These are phyloP conservation scores for Acinonyx jubatus DNA, from an alignment of 2,113 vertebrate species.

Conservation along the genomic window DNA sequence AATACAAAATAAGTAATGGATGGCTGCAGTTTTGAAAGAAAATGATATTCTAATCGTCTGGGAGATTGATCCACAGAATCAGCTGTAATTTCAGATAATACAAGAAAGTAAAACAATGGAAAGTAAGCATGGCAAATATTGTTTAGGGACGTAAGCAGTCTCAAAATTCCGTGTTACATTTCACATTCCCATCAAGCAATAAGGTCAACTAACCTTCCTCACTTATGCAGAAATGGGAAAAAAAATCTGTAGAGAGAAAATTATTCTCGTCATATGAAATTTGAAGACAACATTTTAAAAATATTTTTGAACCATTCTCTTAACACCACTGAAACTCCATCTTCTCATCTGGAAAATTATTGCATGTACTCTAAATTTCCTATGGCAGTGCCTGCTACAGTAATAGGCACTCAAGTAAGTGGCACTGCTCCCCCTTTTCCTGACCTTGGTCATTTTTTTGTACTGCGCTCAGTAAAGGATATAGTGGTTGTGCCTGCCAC, in stretches of 20 bases:
- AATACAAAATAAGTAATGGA: background rate
- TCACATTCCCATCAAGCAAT: background rate
- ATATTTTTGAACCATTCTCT: background rate
- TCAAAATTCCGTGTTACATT: constrained; percentile 9
- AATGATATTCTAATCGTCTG: background rate
- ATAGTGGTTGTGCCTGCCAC: background rate
- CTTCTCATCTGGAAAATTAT: constrained; percentile 29
- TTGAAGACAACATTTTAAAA: constrained; percentile 24
- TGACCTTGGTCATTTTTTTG: background rate
- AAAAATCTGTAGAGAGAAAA: background rate
- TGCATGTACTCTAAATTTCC: background rate
- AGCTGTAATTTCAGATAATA: background rate
- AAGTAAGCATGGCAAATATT: background rate
- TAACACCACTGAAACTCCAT: constrained; percentile 18
- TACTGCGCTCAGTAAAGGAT: constrained; percentile 21
- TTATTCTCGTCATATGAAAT: background rate
- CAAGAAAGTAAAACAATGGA: background rate
- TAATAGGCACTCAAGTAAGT: background rate
- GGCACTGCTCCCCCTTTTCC: background rate
- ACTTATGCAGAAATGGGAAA: background rate
- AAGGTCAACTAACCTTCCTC: background rate
- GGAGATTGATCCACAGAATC: background rate
- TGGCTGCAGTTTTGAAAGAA: background rate
- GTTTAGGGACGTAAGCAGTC: background rate
- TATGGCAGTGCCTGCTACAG: background rate